Evolutionary conservation across 2,888 invertebrate species (phyloP), one percentile per base, ranked within the genome.

Genomic region (Mythimna lalbum): DNA sequence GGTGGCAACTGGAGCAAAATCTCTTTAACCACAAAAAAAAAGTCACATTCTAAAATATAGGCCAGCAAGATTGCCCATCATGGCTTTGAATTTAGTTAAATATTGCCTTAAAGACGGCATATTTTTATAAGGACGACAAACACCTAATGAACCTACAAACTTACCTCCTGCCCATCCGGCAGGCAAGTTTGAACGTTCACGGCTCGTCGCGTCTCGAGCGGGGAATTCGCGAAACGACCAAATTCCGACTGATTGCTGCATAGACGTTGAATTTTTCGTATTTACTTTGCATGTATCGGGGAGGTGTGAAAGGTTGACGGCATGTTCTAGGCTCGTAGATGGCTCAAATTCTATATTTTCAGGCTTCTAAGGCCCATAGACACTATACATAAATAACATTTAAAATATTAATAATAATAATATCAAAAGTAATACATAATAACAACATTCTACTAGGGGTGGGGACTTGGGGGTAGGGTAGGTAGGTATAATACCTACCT

Each of bases 61-160:
- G 67, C 65, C 39, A 60, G 59, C 60, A 76, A 71, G 69, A 80
- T 80, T 71, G 62, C 33, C 80, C 76, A 82, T 82, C 70, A 80
- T 80, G 70, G 70, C 72, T 77, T 77, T 56, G 76, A 82, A 73
- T 82, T 78, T 66, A 67, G 70, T 73, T 80, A 77, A 81, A 83
- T 76, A 80, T 82, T 84, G 68, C 76, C 73, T 78, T 74, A 69
- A 77, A 77, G 76, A 71, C 70, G 84, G 86, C 80, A 91, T 89
- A 91, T 91, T 93, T 93, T 93, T 92, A 93, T 92, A 85, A 90
- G 91, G 89, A 90, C 82, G 82, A 93, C 91, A 95, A 95, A 95
- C 91, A 95, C 85, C 90, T 95, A 94, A 95, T 94, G 95, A 95
- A 43, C 17, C 43, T 39, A 12, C 39, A 39, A 39, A 39, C 39